Conservation (phyloP, 2,113 vertebrate genomes). For the Lycaon pictus region DNA sequence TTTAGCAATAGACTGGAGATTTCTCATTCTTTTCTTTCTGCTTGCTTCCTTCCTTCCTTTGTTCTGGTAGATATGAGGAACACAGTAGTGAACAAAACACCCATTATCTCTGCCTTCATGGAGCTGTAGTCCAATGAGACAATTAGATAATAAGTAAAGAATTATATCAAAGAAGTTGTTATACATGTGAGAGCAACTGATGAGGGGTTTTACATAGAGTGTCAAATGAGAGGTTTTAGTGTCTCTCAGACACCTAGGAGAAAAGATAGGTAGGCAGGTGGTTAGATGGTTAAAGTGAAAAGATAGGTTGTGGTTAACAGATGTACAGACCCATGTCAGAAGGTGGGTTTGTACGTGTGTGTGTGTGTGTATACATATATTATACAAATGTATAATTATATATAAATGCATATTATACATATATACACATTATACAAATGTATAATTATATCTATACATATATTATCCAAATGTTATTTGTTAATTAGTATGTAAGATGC, state of each 20-base stretch:
- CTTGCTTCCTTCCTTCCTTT: not conserved
- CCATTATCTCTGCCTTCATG: not conserved
- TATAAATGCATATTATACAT: not conserved
- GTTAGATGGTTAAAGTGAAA: not conserved
- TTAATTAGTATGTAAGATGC: not conserved
- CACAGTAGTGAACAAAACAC: not conserved
- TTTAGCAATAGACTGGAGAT: not conserved
- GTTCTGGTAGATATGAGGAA: not conserved
- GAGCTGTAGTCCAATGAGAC: not conserved
- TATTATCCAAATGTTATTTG: not conserved
- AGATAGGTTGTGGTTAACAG: not conserved
- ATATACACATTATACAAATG: not conserved
- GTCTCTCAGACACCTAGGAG: not conserved
- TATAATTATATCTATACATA: not conserved
- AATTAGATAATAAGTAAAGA: conserved; percentile 24
- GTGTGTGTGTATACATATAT: no score
- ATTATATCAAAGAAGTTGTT: not conserved
- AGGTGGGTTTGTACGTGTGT: fast-evolving
- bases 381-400: no score
- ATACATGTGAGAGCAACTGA: not conserved
- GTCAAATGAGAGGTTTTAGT: not conserved
- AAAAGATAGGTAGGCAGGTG: not conserved
- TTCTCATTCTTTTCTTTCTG: not conserved
- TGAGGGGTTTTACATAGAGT: not conserved
- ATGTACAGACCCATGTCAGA: not conserved